Base-by-base conservation (phyloP, 2,113 vertebrate species). In the Malurus cyaneus region DNA sequence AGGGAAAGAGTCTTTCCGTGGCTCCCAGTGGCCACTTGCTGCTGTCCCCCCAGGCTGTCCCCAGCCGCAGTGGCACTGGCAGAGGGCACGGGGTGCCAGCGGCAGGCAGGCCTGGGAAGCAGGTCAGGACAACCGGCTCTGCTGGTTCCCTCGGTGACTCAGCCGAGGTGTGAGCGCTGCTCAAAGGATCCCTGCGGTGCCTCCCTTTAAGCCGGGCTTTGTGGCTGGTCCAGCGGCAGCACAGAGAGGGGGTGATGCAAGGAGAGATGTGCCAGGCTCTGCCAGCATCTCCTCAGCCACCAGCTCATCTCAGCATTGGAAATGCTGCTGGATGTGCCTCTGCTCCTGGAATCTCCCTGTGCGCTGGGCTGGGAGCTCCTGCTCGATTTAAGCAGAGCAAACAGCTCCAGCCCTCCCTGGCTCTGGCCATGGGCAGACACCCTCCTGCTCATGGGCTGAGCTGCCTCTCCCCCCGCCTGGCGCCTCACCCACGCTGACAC, bases 91-190 rank as follows among this genome's bases (percentile, higher is more conserved):
- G 29, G 66, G 65, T 62, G 64, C 83, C 47, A 12, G 53, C 20
- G 87, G 84, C 52, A 81, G 67, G 1, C 46, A 14, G 60, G 71
- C 84, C 56, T 96, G 96, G 95, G 93, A 96, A 96, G 74, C 94
- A 94, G 92, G 78, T 96, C 95, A 95, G 1, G 5, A 5, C 89
- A 91, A 95, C 97, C 34, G 1, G 97, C 94, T 97, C 81, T 91
- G 56, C 97, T 50, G 89, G 83, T 94, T 96, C 62, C 79, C 46
- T 9, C 53, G 4, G 3, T 97, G 96, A 97, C 85, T 97, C 96
- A 97, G 92, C 86, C 8, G 14, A 72, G 95, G 94, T 39, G 83
- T 89, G 87, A 95, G 88, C n/a, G 2, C 62, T 67, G 94, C 93
- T 93, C 72, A 32, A 15, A 92, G 93, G 54, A 94, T 80, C 79